Evolutionary conservation across 2,797 vertebrate genomes (phyloP).

Genomic region (Thunnus albacares): DNA sequence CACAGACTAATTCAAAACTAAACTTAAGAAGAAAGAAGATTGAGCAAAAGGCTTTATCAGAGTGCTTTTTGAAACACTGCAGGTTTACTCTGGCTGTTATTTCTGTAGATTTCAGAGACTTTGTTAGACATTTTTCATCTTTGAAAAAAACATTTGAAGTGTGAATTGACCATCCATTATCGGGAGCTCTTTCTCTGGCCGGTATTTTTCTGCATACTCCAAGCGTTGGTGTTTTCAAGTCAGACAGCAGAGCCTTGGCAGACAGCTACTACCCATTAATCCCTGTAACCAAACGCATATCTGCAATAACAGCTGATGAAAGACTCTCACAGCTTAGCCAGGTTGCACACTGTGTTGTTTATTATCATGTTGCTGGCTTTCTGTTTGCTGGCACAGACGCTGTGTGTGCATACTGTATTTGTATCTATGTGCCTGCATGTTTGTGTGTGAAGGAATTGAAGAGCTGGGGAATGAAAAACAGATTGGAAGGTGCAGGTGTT

Average conservation of each 20-base stretch:
- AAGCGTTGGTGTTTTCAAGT: conserved; percentile 58
- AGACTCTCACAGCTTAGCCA: conserved; percentile 65
- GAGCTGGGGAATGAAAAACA: conserved; percentile 4
- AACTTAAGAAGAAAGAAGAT: conserved; percentile 36
- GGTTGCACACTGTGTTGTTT: conserved; percentile 56
- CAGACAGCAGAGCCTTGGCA: conserved; percentile 68
- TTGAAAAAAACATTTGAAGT: conserved; percentile 39
- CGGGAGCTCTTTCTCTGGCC: conserved; percentile 35
- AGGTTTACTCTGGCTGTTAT: conserved; percentile 24
- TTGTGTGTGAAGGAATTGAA: conserved; percentile 2
- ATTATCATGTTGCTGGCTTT: conserved; percentile 58
- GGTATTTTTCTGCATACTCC: conserved; percentile 28
- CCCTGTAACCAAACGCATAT: conserved; percentile 70
- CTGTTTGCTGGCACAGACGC: conserved; percentile 40
- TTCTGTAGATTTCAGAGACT: conserved; percentile 27
- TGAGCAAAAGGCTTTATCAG: conserved; percentile 19
- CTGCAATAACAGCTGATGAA: conserved; percentile 73
- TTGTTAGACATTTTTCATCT: conserved; percentile 57
- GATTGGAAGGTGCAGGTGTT: conserved; percentile 22
- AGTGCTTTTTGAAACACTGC: not conserved
- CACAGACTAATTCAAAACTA: conserved; percentile 1
- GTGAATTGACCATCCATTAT: conserved; percentile 62
- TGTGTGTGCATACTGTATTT: conserved; percentile 6
- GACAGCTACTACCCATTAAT: conserved; percentile 70
- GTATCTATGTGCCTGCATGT: conserved; percentile 6